A percentile compares a stretch with the other conserved stretches of the same genome.
Conservation (phyloP, 2,113 vertebrate species). For the Spheniscus mendiculus region DNA sequence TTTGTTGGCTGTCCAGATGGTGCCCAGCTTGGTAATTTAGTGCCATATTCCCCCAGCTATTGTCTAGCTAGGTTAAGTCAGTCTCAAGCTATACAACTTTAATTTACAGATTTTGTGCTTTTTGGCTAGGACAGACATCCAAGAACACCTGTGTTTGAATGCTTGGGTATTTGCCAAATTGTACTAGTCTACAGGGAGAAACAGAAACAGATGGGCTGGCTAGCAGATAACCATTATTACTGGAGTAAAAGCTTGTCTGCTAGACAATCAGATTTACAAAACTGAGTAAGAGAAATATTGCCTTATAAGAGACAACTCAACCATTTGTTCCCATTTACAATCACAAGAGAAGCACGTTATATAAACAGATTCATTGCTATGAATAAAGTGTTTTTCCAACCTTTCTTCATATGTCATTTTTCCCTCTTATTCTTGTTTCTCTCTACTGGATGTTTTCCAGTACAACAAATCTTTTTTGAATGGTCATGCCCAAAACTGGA, state of each 20-base stretch:
- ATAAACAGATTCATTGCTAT: not conserved
- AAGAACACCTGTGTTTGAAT: not conserved
- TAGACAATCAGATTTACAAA: conserved; percentile 20
- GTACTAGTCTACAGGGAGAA: not conserved
- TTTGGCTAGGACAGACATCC: not conserved
- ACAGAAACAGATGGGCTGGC: not conserved
- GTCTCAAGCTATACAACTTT: not conserved
- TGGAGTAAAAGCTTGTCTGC: not conserved
- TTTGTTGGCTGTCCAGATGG: not conserved
- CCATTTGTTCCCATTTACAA: not conserved
- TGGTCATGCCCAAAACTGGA: not conserved
- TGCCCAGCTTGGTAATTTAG: not conserved
- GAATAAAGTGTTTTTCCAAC: not conserved
- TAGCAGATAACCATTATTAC: not conserved
- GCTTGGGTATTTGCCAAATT: not conserved
- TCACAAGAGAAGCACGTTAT: not conserved
- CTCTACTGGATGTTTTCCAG: not conserved
- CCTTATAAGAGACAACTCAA: not conserved
- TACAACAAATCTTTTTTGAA: not conserved
- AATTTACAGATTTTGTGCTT: not conserved
- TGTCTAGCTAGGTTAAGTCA: not conserved
- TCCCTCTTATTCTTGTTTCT: not conserved
- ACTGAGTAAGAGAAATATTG: not conserved
- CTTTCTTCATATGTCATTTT: not conserved
- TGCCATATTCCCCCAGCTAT: not conserved